phyloP scores from a whole-genome alignment of 2,113 vertebrate genomes.

The Hiodon tergisus region DNA sequence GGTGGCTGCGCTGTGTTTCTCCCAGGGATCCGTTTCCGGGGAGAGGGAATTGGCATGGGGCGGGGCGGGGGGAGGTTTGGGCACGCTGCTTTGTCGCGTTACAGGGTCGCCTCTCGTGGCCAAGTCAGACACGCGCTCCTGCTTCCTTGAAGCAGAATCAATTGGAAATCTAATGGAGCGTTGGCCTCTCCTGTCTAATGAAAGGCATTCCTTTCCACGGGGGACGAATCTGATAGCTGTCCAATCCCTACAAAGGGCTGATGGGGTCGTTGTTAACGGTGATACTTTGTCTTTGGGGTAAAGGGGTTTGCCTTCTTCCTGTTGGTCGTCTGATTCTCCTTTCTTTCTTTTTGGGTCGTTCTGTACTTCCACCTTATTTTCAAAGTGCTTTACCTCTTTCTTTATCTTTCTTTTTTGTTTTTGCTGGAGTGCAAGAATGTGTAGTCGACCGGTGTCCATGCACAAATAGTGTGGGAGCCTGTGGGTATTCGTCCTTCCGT shows the following conservation, averaged over 20 bases:
- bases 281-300: constrained; percentile 41
- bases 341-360: constrained; percentile 24
- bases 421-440: constrained; percentile 49
- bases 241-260: background rate
- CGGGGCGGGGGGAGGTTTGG: constrained; percentile 15
- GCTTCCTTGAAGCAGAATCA: background rate
- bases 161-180: background rate
- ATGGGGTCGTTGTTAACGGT: constrained; percentile 32
- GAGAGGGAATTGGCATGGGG: constrained; percentile 52
- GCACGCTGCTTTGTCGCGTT: background rate
- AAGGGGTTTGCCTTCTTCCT: constrained; percentile 39
- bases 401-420: constrained; percentile 50
- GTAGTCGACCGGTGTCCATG: constrained; percentile 55
- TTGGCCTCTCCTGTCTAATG: background rate
- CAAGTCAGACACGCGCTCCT: background rate
- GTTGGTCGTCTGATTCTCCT: constrained; percentile 37
- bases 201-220: background rate
- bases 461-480: constrained; percentile 33
- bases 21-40: constrained; percentile 52
- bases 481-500: constrained; percentile 17
- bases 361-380: background rate
- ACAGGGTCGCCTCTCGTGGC: background rate
- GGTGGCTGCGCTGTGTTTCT: background rate
- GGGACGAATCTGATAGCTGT: constrained; percentile 15
- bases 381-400: constrained; percentile 41